Percentiles rank a stretch among this genome's conserved stretches.
Evolutionary conservation across 2,113 vertebrate genomes (phyloP).

Genomic region (Suricata suricatta): DNA sequence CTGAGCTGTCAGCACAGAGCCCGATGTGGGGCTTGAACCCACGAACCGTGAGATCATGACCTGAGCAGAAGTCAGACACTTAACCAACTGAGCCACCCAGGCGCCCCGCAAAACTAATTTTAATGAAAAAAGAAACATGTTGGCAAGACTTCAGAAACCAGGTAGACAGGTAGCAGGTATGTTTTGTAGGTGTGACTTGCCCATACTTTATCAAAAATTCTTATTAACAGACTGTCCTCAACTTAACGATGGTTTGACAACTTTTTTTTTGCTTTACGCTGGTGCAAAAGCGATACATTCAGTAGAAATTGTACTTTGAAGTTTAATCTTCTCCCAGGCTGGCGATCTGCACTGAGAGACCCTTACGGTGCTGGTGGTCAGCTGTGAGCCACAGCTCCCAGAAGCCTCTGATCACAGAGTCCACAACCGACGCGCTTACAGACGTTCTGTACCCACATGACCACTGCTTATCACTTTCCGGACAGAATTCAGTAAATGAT

Average conservation of each 20-base stretch:
- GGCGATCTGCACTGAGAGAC: background rate
- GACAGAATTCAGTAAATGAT: background rate
- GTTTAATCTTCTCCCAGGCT: background rate
- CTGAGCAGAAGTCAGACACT: too few species aligned
- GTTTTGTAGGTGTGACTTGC: background rate
- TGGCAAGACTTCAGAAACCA: constrained; percentile 8
- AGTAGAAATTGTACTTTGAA: background rate
- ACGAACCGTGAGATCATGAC: too few species aligned
- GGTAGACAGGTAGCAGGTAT: background rate
- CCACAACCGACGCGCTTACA: background rate
- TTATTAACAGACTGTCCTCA: background rate
- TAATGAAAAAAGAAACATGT: background rate
- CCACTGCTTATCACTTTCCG: background rate
- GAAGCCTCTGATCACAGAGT: background rate
- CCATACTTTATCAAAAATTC: background rate
- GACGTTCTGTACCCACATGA: background rate
- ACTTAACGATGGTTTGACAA: background rate
- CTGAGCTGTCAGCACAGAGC: too few species aligned
- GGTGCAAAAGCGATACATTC: background rate
- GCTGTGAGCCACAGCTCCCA: background rate
- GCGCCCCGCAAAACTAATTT: background rate
- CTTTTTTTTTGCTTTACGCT: background rate
- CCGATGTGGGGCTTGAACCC: too few species aligned
- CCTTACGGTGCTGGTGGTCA: background rate
- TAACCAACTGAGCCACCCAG: too few species aligned